Evolutionary conservation across 2,888 invertebrate species (phyloP).

Genomic region (Agonopterix arenella): DNA sequence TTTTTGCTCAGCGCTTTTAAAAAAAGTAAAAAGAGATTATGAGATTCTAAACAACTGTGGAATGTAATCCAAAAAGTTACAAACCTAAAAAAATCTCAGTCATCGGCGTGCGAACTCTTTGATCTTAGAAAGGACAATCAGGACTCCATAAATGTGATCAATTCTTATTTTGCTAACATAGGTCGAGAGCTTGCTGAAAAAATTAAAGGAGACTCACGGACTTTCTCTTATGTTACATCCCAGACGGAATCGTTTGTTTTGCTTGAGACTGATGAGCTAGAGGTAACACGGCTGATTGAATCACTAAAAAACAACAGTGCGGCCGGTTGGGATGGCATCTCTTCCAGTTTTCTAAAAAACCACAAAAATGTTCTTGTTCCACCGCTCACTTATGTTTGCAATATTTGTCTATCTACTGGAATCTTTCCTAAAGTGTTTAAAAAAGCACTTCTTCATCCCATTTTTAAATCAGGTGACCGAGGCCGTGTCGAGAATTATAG

Average conservation of each 20-base stretch:
- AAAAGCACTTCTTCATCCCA: conserved; percentile 1
- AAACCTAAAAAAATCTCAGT: neutral
- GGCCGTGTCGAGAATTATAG: conserved; percentile 2
- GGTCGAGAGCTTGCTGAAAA: neutral
- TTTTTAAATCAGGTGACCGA: conserved; percentile 4
- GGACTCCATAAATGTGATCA: neutral
- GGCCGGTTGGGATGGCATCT: neutral
- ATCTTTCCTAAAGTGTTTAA: conserved; percentile 3
- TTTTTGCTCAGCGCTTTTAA: neutral
- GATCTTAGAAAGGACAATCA: too few relatives aligned
- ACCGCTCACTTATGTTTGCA: neutral
- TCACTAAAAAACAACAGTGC: neutral
- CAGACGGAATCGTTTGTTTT: neutral
- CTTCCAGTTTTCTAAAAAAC: neutral
- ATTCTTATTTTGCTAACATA: neutral
- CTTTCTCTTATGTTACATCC: neutral
- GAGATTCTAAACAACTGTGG: neutral
- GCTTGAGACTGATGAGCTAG: neutral
- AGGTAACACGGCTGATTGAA: neutral
- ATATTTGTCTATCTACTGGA: neutral
- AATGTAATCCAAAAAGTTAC: neutral
- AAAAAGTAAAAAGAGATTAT: neutral
- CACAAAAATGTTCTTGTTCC: neutral
- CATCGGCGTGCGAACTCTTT: neutral
- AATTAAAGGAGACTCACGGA: neutral